These are phyloP conservation scores for Perdita meconis DNA, from an alignment of 2,888 invertebrate species.

Conservation along the genomic window DNA sequence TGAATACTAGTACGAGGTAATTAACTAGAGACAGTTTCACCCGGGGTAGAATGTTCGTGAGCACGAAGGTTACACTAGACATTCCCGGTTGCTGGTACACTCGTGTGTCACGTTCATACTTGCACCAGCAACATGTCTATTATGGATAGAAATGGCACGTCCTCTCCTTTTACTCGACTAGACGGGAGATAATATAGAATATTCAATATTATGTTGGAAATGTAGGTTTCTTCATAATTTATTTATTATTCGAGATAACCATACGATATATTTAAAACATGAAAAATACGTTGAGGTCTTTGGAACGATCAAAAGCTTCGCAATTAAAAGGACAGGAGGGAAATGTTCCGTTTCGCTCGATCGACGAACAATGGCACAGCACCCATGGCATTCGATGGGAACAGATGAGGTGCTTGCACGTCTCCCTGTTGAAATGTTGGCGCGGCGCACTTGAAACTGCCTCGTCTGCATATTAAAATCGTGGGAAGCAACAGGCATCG, in stretches of 20 bases:
- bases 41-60: constrained; percentile 68
- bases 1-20: constrained; percentile 67
- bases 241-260: too few species aligned
- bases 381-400: constrained; percentile 14
- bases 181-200: neutral
- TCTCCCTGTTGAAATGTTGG: constrained; percentile 62
- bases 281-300: neutral
- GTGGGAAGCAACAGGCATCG: constrained; percentile 56
- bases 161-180: neutral
- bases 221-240: too few species aligned
- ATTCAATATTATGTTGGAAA: too few species aligned
- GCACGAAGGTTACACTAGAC: constrained; percentile 63
- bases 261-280: too few species aligned
- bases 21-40: constrained; percentile 67
- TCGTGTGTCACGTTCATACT: neutral
- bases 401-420: constrained; percentile 46
- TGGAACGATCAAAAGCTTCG: neutral
- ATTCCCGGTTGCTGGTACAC: constrained; percentile 45
- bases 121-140: neutral
- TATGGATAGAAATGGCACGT: constrained; percentile 18
- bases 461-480: constrained; percentile 73
- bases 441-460: constrained; percentile 64
- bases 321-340: too few species aligned
- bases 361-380: constrained; percentile 13
- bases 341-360: neutral